phyloP scores from a whole-genome alignment of 2,888 invertebrate species.

The Eledona agricola region DNA sequence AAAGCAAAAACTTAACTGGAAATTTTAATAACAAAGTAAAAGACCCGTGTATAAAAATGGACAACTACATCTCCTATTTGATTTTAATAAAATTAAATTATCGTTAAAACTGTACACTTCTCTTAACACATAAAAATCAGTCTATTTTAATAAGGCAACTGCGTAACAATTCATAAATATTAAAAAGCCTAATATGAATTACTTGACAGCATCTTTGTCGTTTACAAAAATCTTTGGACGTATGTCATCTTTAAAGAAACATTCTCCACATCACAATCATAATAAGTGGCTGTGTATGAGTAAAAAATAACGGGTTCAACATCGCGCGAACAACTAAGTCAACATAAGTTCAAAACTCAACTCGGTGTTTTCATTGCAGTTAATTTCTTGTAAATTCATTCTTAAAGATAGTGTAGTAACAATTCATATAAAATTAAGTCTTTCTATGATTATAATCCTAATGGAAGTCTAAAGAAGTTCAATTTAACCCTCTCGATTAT shows the following conservation, averaged over 20 bases:
- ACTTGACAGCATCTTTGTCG: conserved; percentile 20
- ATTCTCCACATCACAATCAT: conserved; percentile 29
- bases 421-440: conserved; percentile 38
- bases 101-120: conserved; percentile 19
- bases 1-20: conserved; percentile 6
- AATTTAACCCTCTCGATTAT: conserved; percentile 20
- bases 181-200: conserved; percentile 41
- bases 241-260: conserved; percentile 31
- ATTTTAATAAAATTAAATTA: conserved; percentile 24
- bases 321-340: conserved; percentile 6
- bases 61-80: conserved; percentile 17
- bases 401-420: conserved; percentile 32
- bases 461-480: conserved; percentile 36
- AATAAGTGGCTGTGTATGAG: conserved; percentile 32
- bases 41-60: conserved; percentile 22
- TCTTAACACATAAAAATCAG: conserved; percentile 53
- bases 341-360: conserved; percentile 20
- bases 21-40: conserved; percentile 10
- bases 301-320: conserved; percentile 11
- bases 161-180: conserved; percentile 46
- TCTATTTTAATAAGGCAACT: conserved; percentile 57
- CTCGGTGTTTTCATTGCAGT: conserved; percentile 13
- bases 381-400: conserved; percentile 17
- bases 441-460: conserved; percentile 33
- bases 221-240: conserved; percentile 39